Percentiles rank a stretch among this genome's conserved stretches.
Evolutionary conservation across 53 echinoderm and acorn worm genomes (phyloP).

Genomic region (Apostichopus leukothele): DNA sequence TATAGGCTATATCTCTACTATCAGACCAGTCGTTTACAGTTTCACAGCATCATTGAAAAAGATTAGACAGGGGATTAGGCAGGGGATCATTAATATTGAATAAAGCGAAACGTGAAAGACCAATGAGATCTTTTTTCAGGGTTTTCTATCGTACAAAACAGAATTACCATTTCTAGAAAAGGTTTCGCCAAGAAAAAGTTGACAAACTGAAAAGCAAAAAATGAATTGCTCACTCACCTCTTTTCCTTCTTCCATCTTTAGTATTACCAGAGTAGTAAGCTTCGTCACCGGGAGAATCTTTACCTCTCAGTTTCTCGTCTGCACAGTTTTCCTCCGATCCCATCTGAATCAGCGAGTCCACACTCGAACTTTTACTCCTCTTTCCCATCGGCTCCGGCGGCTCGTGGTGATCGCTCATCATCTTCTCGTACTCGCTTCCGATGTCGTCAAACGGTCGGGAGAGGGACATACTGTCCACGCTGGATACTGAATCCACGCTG

Average conservation of each 20-base stretch:
- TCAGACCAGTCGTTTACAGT: too few species aligned
- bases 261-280: not conserved
- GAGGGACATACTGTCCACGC: slow-evolving; percentile 74
- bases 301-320: slow-evolving; percentile 36
- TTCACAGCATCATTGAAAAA: too few species aligned
- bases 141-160: too few species aligned
- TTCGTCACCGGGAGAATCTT: slow-evolving; percentile 23
- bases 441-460: slow-evolving; percentile 89
- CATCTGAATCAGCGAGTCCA: slow-evolving; percentile 28
- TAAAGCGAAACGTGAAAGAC: too few species aligned
- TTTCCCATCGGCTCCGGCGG: slow-evolving; percentile 51
- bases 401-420: slow-evolving; percentile 68
- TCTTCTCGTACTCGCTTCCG: slow-evolving; percentile 63
- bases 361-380: slow-evolving; percentile 53
- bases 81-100: too few species aligned
- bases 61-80: too few species aligned
- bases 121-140: too few species aligned
- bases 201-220: not conserved
- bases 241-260: slow-evolving; percentile 30
- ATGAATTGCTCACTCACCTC: not conserved
- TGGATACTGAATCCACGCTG: slow-evolving; percentile 80
- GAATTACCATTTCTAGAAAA: too few species aligned
- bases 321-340: slow-evolving; percentile 8
- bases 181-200: too few species aligned
- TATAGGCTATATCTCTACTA: too few species aligned